phyloP scores from a whole-genome alignment of 2,888 invertebrate genomes.

The Apotomis turbidana region DNA sequence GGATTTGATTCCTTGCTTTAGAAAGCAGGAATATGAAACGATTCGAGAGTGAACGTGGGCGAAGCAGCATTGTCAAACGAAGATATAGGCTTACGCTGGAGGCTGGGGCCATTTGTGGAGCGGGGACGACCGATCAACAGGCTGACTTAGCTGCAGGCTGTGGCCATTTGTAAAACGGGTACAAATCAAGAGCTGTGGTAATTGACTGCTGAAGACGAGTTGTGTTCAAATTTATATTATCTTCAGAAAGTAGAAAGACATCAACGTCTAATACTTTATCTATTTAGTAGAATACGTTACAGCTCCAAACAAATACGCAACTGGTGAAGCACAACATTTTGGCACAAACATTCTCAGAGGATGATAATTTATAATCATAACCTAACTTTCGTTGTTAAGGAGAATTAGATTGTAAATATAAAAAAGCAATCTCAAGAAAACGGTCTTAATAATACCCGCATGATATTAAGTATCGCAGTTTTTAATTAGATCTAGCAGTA shows the following conservation, averaged over 20 bases:
- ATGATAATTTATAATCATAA: too few relatives aligned
- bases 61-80: constrained; percentile 55
- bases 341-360: too few relatives aligned
- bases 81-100: constrained; percentile 52
- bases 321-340: too few relatives aligned
- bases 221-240: neutral
- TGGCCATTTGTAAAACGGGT: constrained; percentile 15
- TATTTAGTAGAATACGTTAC: too few relatives aligned
- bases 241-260: neutral
- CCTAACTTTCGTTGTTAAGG: too few relatives aligned
- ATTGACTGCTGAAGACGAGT: constrained; percentile 19
- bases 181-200: constrained; percentile 25
- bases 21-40: constrained; percentile 61
- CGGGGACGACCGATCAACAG: neutral
- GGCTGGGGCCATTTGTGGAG: constrained; percentile 21
- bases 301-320: too few relatives aligned
- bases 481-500: too few relatives aligned
- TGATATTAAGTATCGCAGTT: too few relatives aligned
- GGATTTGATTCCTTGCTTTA: constrained; percentile 59
- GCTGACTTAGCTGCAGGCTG: neutral
- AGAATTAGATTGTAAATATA: too few relatives aligned
- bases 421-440: too few relatives aligned
- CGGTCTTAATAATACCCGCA: too few relatives aligned
- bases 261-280: neutral
- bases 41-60: constrained; percentile 60